Evolutionary conservation across 2,113 vertebrate genomes (phyloP).

Genomic region (Ammodytes marinus): DNA sequence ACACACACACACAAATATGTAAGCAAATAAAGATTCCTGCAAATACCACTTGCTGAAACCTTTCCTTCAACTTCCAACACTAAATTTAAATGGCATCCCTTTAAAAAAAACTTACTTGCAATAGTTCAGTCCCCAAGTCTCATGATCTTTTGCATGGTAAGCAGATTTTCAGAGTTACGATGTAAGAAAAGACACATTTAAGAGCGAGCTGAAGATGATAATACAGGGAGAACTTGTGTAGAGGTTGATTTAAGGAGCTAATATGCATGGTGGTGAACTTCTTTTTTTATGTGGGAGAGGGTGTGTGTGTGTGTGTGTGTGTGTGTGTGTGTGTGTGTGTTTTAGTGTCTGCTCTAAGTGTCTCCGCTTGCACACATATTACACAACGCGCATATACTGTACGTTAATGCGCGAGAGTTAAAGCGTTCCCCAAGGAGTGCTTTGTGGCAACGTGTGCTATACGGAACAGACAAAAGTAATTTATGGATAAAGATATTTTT

Average conservation of each 20-base stretch:
- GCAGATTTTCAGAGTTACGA: constrained; percentile 27
- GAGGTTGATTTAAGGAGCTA: constrained; percentile 50
- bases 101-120: constrained; percentile 62
- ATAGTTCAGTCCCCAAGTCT: constrained; percentile 22
- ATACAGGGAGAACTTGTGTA: constrained; percentile 12
- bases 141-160: constrained; percentile 13
- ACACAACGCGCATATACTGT: constrained; percentile 36
- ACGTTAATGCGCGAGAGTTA: constrained; percentile 54
- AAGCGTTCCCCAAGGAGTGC: constrained; percentile 52
- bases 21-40: constrained; percentile 56
- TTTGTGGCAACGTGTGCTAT: constrained; percentile 61
- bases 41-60: constrained; percentile 59
- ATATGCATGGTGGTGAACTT: constrained; percentile 41
- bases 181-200: constrained; percentile 27
- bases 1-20: constrained; percentile 7
- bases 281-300: constrained; percentile 5
- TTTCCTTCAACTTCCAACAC: constrained; percentile 56
- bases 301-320: background rate
- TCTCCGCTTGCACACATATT: constrained; percentile 21
- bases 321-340: background rate
- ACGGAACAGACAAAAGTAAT: constrained; percentile 71
- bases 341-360: constrained; percentile 9
- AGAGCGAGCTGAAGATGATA: constrained; percentile 36
- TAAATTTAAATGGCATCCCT: constrained; percentile 64
- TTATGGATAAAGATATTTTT: constrained; percentile 75